Base-by-base conservation (phyloP, 2,888 invertebrate genomes). In the Melinopterus prodromus region DNA sequence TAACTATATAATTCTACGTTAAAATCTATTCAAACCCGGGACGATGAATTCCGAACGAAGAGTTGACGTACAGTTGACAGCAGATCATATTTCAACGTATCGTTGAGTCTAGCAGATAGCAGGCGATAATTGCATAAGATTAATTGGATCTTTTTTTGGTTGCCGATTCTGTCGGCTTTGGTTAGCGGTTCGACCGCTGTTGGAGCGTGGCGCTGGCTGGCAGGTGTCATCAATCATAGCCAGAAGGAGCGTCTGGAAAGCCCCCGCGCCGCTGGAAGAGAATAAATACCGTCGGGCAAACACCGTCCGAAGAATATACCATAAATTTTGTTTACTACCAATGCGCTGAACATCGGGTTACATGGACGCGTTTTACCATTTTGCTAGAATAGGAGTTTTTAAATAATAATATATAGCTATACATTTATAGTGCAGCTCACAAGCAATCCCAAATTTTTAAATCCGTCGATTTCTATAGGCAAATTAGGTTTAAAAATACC, bases 81-180 rank as follows among this genome's bases (percentile, higher is more conserved):
- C 6, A 16, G 35, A 37, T 74, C 74, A 74, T 74, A 36, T 74
- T 74, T 74, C 74, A 74, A 74, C 36, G 74, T 74, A 74, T 74
- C 74, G 35, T 74, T 36, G 12, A n/a, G n/a, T 74, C 26, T 35
- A 37, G 74, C 36, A 35, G 74, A 74, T 37, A 37, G 37, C 35
- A n/a, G 74, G 36, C 36, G 74, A 74, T 74, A 74, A 74, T 74
- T 74, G 74, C 74, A 37, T 26, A 74, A 74, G 74, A 74, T 74
- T 74, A 74, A 74, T 74, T 74, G 74, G 74, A 35, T 36, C 35
- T 74, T 74, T 71, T 74, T n/a, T 74, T 36, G 9, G 35, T 74
- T 37, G 74, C 35, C n/a, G 35, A 74, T 74, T 15, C 9, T 35
- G 26, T 74, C n/a, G n/a, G 36, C 36, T 36, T 74, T 35, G 36